These are phyloP conservation scores for Crossaster papposus DNA, from an alignment of 53 echinoderm and acorn worm species.

Conservation along the genomic window DNA sequence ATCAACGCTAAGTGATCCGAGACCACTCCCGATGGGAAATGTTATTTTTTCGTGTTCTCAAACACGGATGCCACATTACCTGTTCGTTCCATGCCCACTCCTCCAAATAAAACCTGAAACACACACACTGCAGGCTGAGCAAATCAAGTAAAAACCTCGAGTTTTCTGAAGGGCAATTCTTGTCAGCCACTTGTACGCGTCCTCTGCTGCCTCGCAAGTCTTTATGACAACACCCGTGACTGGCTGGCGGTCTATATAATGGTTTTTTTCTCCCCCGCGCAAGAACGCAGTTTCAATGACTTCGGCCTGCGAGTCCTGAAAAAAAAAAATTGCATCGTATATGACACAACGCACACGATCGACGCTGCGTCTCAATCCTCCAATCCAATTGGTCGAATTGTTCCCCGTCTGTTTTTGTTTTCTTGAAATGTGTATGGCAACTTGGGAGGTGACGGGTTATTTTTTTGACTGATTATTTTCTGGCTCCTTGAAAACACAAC, in stretches of 20 bases:
- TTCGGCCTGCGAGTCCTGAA: background rate
- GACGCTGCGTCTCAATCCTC: constrained; percentile 16
- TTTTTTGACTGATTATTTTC: constrained; percentile 6
- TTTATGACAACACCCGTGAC: background rate
- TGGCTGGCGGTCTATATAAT: background rate
- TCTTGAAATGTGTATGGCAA: constrained; percentile 28
- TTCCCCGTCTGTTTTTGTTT: background rate
- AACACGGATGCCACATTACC: constrained; percentile 16
- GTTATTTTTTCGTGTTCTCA: background rate
- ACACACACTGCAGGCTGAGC: background rate
- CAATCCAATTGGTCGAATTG: constrained; percentile 51
- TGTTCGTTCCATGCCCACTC: constrained; percentile 23
- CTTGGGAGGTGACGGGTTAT: constrained; percentile 23
- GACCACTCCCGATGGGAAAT: background rate
- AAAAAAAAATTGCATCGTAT: background rate
- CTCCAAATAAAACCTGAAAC: background rate
- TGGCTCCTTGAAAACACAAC: background rate
- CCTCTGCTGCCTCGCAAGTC: background rate
- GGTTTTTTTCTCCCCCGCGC: background rate
- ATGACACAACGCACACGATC: background rate
- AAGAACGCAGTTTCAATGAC: background rate
- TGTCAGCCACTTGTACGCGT: background rate
- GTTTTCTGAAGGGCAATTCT: background rate
- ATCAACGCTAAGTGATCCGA: background rate
- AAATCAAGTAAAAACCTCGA: constrained; percentile 1